Evolutionary conservation across 2,797 vertebrate species (phyloP).

Genomic region (Sebastes variabilis): DNA sequence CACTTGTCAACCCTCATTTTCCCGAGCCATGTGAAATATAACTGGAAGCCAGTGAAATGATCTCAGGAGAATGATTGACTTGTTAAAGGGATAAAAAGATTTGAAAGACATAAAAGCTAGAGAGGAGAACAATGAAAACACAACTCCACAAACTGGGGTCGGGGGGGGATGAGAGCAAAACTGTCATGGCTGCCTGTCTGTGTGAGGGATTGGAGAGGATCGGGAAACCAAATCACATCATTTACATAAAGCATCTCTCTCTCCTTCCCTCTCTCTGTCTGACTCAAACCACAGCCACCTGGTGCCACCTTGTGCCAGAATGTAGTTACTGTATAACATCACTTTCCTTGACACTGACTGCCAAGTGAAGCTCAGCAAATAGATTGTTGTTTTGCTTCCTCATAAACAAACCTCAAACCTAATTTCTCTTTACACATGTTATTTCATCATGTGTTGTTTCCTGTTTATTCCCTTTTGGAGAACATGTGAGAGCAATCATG

Average conservation of each 20-base stretch:
- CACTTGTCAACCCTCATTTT: neutral
- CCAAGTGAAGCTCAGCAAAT: neutral
- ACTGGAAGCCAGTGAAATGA: neutral
- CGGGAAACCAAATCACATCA: slow-evolving; percentile 40
- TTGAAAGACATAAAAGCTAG: neutral
- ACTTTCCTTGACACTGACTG: neutral
- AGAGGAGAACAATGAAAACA: neutral
- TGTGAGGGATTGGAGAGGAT: slow-evolving; percentile 13
- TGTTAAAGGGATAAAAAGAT: neutral
- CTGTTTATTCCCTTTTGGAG: neutral
- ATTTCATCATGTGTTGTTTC: neutral
- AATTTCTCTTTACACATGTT: neutral
- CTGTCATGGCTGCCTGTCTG: neutral
- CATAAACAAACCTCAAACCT: neutral
- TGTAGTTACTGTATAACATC: neutral
- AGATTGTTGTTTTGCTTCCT: neutral
- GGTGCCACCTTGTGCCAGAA: slow-evolving; percentile 58
- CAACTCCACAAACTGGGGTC: neutral
- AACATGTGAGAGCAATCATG: neutral
- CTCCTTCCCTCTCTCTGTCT: neutral
- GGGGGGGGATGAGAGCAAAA: neutral
- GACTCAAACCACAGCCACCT: neutral
- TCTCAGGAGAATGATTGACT: neutral
- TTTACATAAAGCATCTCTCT: slow-evolving; percentile 21
- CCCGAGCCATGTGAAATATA: neutral